Base-by-base conservation (phyloP, 2,113 vertebrate genomes). In the Hydrolagus affinis region DNA sequence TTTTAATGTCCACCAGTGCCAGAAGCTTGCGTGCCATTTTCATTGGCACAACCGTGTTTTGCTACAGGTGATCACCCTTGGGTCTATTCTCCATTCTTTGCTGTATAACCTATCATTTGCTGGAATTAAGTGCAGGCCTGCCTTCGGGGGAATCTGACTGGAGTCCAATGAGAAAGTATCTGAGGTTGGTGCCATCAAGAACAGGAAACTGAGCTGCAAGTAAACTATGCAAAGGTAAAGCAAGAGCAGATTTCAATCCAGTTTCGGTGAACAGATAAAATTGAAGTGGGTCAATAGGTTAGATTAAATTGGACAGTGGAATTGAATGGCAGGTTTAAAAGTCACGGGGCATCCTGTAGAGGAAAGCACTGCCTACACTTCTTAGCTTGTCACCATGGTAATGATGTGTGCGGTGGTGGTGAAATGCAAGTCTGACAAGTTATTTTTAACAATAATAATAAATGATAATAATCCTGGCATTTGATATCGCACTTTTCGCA, bases 1-100 rank as follows among this genome's bases (percentile, higher is more conserved):
- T 80, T 80, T 80, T 78, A 17, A 23, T 8, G 76, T 0, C 28
- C 62, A 30, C 64, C 64, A 28, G 2, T 60, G 59, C 30, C 11
- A 62, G 59, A 80, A 64, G 59, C 8, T 64, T 12, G 60, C 59
- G 7, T 60, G 44, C 75, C 57, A 60, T 23, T 60, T 60, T 78
- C 60, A 78, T 60, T 60, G 75, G 57, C 77, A 80, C 0, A 56
- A 19, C 21, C 17, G 70, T 11, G 9, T 64, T 80, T 14, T 80
- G 77, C 77, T 60, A 12, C 75, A 77, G 56, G n/a, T 77, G 75
- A 77, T 77, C 57, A 59, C 57, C 75, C 75, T 77, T 77, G 75
- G 57, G 75, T 60, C 56, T 77, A 60, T 60, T 77, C 25, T 80
- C 28, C 76, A 80, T 80, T 80, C 57, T 23, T 78, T 15, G 12